These are phyloP conservation scores for Nicator chloris DNA, from an alignment of 2,113 vertebrate species.

Conservation along the genomic window DNA sequence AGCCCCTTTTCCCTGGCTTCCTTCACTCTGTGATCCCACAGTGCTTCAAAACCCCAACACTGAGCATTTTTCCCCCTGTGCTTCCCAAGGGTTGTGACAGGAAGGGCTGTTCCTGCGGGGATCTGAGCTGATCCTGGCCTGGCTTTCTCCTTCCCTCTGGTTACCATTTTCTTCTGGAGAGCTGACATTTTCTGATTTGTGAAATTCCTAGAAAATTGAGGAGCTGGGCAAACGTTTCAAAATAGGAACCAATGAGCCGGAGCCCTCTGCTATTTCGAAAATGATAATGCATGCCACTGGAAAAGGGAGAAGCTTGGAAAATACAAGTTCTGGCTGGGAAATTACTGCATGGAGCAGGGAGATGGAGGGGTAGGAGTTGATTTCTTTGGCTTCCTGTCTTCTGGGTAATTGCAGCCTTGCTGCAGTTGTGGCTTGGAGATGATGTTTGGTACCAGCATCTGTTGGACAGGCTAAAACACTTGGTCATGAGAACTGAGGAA, in stretches of 20 bases:
- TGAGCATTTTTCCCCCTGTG: not conserved
- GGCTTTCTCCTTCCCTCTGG: not conserved
- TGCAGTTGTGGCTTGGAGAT: constrained; percentile 30
- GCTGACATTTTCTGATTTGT: not conserved
- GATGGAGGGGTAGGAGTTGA: constrained; percentile 12
- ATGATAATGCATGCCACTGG: constrained; percentile 1
- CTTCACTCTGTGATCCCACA: not conserved
- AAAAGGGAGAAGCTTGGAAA: constrained; percentile 44
- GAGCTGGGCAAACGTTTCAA: not conserved
- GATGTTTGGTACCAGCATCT: not conserved
- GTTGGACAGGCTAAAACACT: not conserved
- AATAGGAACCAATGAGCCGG: not conserved
- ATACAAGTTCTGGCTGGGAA: constrained; percentile 14
- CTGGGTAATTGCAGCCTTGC: constrained; percentile 38
- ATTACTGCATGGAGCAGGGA: not conserved
- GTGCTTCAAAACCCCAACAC: not conserved
- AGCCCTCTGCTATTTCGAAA: not conserved
- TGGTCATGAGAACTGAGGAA: not conserved
- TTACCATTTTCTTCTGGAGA: not conserved
- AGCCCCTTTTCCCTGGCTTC: not conserved
- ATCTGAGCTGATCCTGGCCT: not conserved
- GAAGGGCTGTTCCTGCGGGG: not conserved
- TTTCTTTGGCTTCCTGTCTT: constrained; percentile 31
- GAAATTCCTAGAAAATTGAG: constrained; percentile 52
- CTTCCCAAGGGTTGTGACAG: not conserved